phyloP scores from a whole-genome alignment of 2,797 vertebrate genomes.

The Sardinella longiceps region DNA sequence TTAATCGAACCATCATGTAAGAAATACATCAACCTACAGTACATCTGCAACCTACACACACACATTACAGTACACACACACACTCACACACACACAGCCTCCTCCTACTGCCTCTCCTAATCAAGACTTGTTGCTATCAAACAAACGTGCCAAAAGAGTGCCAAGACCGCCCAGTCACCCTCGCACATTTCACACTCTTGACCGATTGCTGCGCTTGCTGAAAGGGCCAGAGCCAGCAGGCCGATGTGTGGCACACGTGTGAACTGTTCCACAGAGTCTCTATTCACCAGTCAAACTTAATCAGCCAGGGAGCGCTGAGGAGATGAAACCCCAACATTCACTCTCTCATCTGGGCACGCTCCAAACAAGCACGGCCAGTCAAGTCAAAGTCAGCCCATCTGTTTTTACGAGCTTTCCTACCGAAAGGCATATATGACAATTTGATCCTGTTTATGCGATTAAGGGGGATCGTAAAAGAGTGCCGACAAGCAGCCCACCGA shows the following conservation, averaged over 20 bases:
- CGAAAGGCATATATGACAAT: background rate
- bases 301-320: background rate
- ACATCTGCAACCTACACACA: background rate
- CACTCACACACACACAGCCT: background rate
- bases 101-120: background rate
- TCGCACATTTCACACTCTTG: background rate
- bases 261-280: background rate
- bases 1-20: slow-evolving; percentile 58
- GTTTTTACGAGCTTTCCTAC: slow-evolving; percentile 1
- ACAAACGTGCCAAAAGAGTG: background rate
- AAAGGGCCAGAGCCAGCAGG: background rate
- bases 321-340: slow-evolving; percentile 25
- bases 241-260: slow-evolving; percentile 1
- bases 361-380: slow-evolving; percentile 18
- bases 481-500: background rate
- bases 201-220: background rate
- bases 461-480: background rate
- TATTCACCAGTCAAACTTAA: slow-evolving; percentile 18
- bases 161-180: background rate
- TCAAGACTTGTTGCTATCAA: background rate
- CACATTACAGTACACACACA: slow-evolving; percentile 4
- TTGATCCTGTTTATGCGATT: slow-evolving; percentile 8
- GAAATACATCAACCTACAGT: background rate
- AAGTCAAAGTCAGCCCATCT: background rate
- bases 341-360: background rate